Evolutionary conservation across 2,888 invertebrate genomes (phyloP), one percentile per base, ranked within the genome.

Genomic region (Dichetophora obliterata): DNA sequence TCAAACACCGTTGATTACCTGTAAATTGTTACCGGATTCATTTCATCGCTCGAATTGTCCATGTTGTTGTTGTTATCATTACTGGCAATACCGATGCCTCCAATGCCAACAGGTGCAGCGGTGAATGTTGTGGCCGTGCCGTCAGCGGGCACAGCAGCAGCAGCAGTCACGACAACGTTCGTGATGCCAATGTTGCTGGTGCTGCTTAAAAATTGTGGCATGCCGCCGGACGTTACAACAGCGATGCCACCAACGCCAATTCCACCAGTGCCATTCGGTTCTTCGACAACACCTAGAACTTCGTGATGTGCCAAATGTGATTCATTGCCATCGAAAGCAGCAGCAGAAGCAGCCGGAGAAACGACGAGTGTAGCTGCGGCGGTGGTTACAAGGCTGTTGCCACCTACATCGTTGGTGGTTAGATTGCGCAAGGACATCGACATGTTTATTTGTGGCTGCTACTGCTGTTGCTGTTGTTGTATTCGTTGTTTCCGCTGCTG

Each of bases 1-100:
- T 11, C 19, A 54, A 22, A 54, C 54, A 22, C 22, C 3, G 57
- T 37, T 54, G 11, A 79, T 87, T 94, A 95, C 96, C 96, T 95
- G 93, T 96, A 96, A 90, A 96, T 95, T 84, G 95, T 95, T 90
- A 95, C 93, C 89, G 95, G 93, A 91, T 93, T 95, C 90, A 95
- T 95, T 91, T 95, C 95, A 89, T 95, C 95, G 92, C 95, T 94
- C 89, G 92, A 94, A 92, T 94, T 95, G 91, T 95, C 95, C 87
- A 92, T 93, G 86, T 92, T 92, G 86, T 93, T 93, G 90, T 93
- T 93, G 90, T 91, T 92, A 89, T 93, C 91, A 87, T 92, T 91
- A 87, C 80, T 66, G 19, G 81, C 80, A 50, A 81, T 79, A 77
- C 79, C 81, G 77, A 80, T 80, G 71, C 80, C 82, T 79, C 80